Evolutionary conservation across 2,113 vertebrate species (phyloP).

Genomic region (Pteruthius melanotis): DNA sequence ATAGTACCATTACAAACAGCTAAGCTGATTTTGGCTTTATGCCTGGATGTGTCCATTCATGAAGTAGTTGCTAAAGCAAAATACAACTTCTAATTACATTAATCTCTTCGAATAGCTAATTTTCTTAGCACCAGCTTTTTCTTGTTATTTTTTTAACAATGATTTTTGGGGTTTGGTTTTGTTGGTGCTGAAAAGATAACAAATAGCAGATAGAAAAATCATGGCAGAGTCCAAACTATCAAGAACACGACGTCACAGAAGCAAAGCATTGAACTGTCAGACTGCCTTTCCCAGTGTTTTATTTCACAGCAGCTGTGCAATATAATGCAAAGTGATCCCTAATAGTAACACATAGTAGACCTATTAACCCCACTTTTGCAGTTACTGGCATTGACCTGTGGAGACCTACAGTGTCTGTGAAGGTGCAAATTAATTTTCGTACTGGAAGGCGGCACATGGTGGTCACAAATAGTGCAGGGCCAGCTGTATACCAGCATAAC

Average conservation of each 20-base stretch:
- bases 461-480: background rate
- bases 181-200: background rate
- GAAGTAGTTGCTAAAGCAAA: constrained; percentile 25
- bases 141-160: background rate
- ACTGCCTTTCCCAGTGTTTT: background rate
- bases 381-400: background rate
- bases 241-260: background rate
- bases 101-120: background rate
- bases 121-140: background rate
- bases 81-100: constrained; percentile 22
- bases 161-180: background rate
- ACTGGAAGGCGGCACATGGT: background rate
- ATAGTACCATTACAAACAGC: constrained; percentile 46
- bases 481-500: background rate
- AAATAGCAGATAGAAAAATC: background rate
- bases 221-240: background rate
- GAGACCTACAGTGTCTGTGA: background rate
- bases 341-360: background rate
- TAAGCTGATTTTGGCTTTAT: constrained; percentile 47
- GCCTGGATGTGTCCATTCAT: constrained; percentile 59
- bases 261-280: background rate
- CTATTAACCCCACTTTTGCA: background rate
- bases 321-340: background rate
- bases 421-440: background rate
- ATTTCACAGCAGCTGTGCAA: background rate